Conservation (phyloP, 2,113 vertebrate genomes). For the Sitta europaea region DNA sequence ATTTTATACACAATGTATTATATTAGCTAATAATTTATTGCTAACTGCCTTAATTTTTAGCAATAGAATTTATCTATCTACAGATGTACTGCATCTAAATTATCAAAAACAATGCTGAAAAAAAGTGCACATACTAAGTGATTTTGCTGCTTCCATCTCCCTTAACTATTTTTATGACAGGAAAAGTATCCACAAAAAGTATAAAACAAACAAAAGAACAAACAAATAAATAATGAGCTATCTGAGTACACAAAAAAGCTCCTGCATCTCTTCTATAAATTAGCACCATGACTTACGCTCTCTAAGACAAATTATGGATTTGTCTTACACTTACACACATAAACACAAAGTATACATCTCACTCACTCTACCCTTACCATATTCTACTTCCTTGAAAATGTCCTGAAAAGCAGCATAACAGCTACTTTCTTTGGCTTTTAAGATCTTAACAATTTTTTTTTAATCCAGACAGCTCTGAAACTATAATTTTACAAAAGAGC, state of each 20-base stretch:
- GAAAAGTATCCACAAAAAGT: not conserved
- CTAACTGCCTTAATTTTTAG: not conserved
- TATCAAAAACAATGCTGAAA: not conserved
- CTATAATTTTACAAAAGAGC: conserved; percentile 40
- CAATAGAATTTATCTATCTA: not conserved
- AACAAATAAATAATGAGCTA: not conserved
- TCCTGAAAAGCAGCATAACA: conserved; percentile 76
- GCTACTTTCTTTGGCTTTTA: conserved; percentile 79
- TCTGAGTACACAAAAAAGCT: not conserved
- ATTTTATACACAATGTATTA: not conserved
- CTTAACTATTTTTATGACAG: not conserved
- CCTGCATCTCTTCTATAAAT: not conserved
- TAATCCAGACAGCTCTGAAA: conserved; percentile 71
- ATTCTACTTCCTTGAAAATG: conserved; percentile 67
- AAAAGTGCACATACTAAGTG: not conserved
- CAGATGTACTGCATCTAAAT: not conserved
- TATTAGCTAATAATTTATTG: not conserved
- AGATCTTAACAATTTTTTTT: conserved; percentile 74
- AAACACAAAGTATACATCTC: not conserved
- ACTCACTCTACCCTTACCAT: conserved; percentile 58
- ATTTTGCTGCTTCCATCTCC: not conserved
- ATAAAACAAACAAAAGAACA: not conserved
- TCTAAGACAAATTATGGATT: not conserved
- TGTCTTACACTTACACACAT: not conserved
- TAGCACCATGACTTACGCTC: not conserved